Evolutionary conservation across 2,888 invertebrate genomes (phyloP), one percentile per base, ranked within the genome.

Genomic region (Aphidoletes aphidimyza): DNA sequence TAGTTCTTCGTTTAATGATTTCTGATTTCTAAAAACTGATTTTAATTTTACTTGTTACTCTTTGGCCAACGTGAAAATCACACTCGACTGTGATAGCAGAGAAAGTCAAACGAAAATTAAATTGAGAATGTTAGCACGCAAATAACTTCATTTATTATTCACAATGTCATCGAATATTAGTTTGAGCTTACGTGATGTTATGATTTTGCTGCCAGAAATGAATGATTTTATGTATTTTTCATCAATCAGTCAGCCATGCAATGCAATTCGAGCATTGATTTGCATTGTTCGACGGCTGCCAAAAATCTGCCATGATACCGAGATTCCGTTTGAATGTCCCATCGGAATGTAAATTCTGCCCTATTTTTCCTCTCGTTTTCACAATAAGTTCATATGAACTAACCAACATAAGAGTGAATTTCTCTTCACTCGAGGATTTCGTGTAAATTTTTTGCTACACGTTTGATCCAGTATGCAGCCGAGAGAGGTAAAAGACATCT

Each of bases 111-210:
- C 42, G 34, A 69, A 69, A 69, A 69, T 30, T 30, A 69, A 26
- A 69, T 69, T 69, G 69, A 26, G 30, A 69, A 69, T 69, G 69
- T 69, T n/a, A 30, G 69, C 17, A 30, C 34, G 30, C 26, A 69
- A 69, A 69, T 69, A 26, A 34, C 69, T 69, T 34, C 69, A 34
- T 54, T 26, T 54, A 54, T 69, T 69, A 69, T 69, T 69, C 69
- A 69, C 69, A n/a, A 6, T 30, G 69, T 11, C 69, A 69, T 69
- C 69, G 34, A 11, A 30, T 30, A 30, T 69, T 69, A 69, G 14
- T 69, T 69, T 69, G 69, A 11, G 22, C 30, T 14, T 69, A 69
- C 69, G 69, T 69, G 69, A 69, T 69, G 69, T 69, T 69, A 69
- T 69, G 69, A 69, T 69, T n/a, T 14, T n/a, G 22, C 54, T 22